Conservation (phyloP, 2,113 vertebrate species). For the Entosphenus tridentatus region DNA sequence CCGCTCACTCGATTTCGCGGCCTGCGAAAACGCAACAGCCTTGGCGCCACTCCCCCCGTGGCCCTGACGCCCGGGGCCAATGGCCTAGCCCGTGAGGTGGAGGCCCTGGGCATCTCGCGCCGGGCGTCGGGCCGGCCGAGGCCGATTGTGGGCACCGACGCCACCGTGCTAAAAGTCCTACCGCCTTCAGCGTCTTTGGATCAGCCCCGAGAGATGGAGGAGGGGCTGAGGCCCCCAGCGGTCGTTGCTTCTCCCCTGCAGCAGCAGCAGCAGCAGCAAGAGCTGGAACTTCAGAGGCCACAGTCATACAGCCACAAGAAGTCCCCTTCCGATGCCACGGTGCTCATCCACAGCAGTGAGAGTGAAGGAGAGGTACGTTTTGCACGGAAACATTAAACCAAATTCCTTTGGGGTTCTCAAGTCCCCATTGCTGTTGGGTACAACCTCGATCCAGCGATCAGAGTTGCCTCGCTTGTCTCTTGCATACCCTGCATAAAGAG, state of each 20-base stretch:
- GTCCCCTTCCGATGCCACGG: slow-evolving; percentile 63
- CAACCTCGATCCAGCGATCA: too few relatives aligned
- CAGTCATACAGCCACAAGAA: slow-evolving; percentile 62
- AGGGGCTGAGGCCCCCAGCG: too few relatives aligned
- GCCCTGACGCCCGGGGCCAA: background rate
- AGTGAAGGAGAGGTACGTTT: slow-evolving; percentile 37
- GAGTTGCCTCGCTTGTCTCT: too few relatives aligned
- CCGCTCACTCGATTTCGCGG: slow-evolving; percentile 27
- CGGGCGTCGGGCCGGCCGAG: background rate
- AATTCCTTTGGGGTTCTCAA: too few relatives aligned
- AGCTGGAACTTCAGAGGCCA: slow-evolving; percentile 20
- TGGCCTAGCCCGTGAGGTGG: slow-evolving; percentile 1
- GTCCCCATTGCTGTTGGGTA: too few relatives aligned
- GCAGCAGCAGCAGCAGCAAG: too few relatives aligned
- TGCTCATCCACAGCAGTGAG: slow-evolving; percentile 91
- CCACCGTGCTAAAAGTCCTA: too few relatives aligned
- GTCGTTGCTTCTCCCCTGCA: too few relatives aligned
- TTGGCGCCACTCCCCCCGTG: background rate
- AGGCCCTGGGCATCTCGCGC: background rate
- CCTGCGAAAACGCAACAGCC: slow-evolving; percentile 4
- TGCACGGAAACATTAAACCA: background rate
- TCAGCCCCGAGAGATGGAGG: too few relatives aligned
- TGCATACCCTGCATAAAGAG: too few relatives aligned
- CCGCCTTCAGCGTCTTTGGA: too few relatives aligned
- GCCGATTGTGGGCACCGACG: too few relatives aligned